These are phyloP conservation scores for Grus americana DNA, from an alignment of 2,113 vertebrate species.

Conservation along the genomic window DNA sequence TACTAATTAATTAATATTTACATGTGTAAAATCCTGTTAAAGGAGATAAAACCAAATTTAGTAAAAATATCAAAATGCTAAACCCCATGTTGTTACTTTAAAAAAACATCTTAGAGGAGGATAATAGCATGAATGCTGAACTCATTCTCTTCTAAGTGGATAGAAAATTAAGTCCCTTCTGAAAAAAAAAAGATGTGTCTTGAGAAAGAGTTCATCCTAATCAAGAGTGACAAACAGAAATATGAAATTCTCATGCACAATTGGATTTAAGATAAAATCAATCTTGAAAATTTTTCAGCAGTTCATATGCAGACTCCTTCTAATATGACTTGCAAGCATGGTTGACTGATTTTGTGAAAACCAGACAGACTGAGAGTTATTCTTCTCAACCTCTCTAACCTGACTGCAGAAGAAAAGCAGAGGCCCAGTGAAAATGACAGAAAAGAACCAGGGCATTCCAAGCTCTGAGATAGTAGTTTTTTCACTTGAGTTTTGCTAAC, in stretches of 20 bases:
- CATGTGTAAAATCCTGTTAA: background rate
- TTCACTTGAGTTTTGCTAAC: background rate
- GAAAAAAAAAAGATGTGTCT: background rate
- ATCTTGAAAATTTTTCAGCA: background rate
- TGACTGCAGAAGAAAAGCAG: background rate
- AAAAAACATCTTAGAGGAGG: background rate
- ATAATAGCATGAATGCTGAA: background rate
- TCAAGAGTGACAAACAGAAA: background rate
- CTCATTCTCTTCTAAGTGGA: background rate
- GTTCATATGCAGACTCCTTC: background rate
- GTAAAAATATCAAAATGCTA: background rate
- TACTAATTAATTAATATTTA: background rate
- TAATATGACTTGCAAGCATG: background rate
- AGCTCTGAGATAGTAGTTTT: background rate
- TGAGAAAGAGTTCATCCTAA: background rate
- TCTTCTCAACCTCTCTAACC: background rate
- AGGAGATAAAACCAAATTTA: background rate
- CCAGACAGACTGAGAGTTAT: background rate
- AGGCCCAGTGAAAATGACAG: rapidly evolving
- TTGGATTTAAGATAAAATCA: background rate
- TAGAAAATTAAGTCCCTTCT: background rate
- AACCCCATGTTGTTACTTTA: background rate
- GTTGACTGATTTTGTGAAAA: background rate
- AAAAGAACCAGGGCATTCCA: background rate
- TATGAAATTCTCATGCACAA: background rate